Conservation (phyloP, 1,140 invertebrate species). For the Nilaparvata lugens region DNA sequence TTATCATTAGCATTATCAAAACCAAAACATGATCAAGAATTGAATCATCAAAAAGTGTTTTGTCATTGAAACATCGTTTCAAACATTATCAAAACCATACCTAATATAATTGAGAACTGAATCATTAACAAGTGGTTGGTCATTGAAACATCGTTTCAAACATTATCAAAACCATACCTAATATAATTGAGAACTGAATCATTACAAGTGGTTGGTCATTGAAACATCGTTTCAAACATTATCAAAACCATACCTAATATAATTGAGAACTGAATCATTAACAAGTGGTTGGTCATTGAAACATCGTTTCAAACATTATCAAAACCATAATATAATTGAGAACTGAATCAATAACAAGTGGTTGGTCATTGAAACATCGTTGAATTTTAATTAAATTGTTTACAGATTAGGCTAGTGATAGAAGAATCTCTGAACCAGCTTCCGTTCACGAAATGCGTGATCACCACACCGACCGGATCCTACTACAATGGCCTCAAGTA, state of each 20-base stretch:
- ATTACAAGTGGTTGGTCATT: too few relatives aligned
- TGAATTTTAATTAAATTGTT: neutral
- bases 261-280: too few relatives aligned
- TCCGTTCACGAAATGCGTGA: constrained; percentile 79
- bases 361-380: neutral
- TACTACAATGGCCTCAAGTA: constrained; percentile 87
- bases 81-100: neutral
- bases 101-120: neutral
- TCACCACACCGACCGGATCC: constrained; percentile 88
- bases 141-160: neutral
- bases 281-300: too few relatives aligned
- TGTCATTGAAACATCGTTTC: too few relatives aligned
- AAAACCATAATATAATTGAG: neutral
- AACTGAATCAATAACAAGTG: neutral
- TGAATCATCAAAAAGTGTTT: too few relatives aligned
- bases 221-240: too few relatives aligned
- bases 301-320: too few relatives aligned
- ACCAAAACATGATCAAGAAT: too few relatives aligned
- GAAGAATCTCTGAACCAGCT: constrained; percentile 97
- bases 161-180: too few relatives aligned
- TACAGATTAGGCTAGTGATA: constrained; percentile 84
- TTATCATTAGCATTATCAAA: too few relatives aligned
- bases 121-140: neutral
- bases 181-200: too few relatives aligned
- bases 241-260: too few relatives aligned